A percentile compares a stretch with the other conserved stretches of the same genome.
Conservation (phyloP, 2,888 invertebrate species). For the Desoria tigrina region DNA sequence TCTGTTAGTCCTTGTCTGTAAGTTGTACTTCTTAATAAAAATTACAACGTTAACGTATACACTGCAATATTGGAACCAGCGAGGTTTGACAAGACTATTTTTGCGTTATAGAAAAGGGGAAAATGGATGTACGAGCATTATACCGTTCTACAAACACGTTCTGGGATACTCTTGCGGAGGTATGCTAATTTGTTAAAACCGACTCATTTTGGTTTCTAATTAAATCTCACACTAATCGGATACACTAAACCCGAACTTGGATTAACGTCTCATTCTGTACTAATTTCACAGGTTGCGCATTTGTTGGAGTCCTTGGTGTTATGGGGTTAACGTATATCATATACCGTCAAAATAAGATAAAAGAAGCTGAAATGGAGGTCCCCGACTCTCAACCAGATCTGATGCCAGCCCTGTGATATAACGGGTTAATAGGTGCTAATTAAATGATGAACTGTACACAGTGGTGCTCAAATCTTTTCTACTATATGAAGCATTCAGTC, state of each 20-base stretch:
- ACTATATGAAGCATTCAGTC: no score
- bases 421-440: no score
- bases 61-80: conserved; percentile 1
- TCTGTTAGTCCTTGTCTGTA: conserved; percentile 48
- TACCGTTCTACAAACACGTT: conserved; percentile 26
- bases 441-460: no score
- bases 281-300: conserved; percentile 40
- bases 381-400: no score
- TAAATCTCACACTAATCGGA: neutral
- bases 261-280: conserved; percentile 2
- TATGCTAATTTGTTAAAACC: conserved; percentile 19
- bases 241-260: neutral
- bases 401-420: no score
- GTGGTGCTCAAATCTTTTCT: no score
- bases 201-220: no score
- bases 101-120: conserved; percentile 32
- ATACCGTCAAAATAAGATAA: conserved; percentile 15
- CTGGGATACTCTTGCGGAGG: conserved; percentile 46
- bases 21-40: conserved; percentile 26
- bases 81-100: no score
- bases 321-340: conserved; percentile 31
- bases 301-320: conserved; percentile 40
- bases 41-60: no score
- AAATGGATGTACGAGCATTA: neutral
- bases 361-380: neutral